Evolutionary conservation across 2,113 vertebrate species (phyloP), one percentile per base, ranked within the genome.

Genomic region (Cyphomyrus plagiostoma): DNA sequence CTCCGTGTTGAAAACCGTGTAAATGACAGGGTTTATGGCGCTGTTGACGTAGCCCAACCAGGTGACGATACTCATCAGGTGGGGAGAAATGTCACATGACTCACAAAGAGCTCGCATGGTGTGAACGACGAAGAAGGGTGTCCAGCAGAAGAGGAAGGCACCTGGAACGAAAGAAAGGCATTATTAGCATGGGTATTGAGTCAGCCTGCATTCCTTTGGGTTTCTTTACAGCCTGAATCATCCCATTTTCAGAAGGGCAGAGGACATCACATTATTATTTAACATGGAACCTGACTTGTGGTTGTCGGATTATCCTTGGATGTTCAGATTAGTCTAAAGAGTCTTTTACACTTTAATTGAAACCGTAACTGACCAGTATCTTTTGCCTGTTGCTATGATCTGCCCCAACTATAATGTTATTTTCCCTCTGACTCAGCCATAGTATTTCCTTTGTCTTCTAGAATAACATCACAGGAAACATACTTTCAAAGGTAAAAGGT

Each of bases 21-120:
- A 99, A 94, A 98, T 98, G 92, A 99, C 91, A 7, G 98, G 98
- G 93, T 99, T 99, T 90, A 99, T 93, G 0, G 98, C 98, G 23
- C 98, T 99, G 96, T 99, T 99, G 94, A 98, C 97, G 0, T 99
- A 99, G 82, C 98, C 98, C 93, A 99, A 94, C 98, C 98, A 99
- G 42, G 98, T 99, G 94, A 98, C 98, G 0, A 95, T 97, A 95
- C 98, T 98, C 95, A 97, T 97, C 92, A 98, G 95, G 10, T 94
- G 88, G 0, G 94, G 89, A 0, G 98, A 95, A 87, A 98, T 94
- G 88, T 93, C 3, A 89, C 98, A 99, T 10, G 95, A 92, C 8
- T 95, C 89, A 52, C 98, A 99, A 88, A 97, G 88, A 0, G 96
- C 98, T 70, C 96, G 94, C 0, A 95, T 97, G 11, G 97, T 96